Evolutionary conservation across 2,113 vertebrate species (phyloP).

Genomic region (Nettapus auritus): DNA sequence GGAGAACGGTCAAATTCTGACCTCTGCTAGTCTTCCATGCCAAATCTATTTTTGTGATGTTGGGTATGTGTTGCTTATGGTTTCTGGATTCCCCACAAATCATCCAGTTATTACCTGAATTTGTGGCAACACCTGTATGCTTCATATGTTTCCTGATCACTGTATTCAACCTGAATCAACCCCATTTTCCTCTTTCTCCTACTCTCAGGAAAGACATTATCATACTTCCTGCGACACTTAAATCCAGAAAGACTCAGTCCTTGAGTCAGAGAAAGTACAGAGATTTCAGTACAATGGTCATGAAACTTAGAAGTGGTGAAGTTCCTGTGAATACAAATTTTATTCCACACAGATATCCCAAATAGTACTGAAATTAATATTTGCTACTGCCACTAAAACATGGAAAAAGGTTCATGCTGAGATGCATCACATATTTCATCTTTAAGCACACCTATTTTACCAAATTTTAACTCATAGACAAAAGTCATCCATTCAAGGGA

Average conservation of each 20-base stretch:
- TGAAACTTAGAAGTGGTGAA: not conserved
- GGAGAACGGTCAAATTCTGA: not conserved
- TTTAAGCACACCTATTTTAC: not conserved
- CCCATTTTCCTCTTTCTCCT: not conserved
- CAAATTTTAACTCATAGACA: not conserved
- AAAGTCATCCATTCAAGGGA: not conserved
- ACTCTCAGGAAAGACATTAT: not conserved
- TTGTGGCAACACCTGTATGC: not conserved
- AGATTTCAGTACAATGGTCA: not conserved
- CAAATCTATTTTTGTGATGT: not conserved
- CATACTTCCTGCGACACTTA: not conserved
- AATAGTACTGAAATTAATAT: not conserved
- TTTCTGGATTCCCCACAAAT: not conserved
- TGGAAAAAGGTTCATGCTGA: not conserved
- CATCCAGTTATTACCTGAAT: not conserved
- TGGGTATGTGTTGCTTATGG: not conserved
- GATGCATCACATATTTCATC: not conserved
- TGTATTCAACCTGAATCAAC: not conserved
- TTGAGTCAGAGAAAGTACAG: not conserved
- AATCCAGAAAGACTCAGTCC: not conserved
- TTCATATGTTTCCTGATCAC: not conserved
- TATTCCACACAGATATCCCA: not conserved
- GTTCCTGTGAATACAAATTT: not conserved
- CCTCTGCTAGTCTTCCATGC: not conserved
- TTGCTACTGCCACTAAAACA: not conserved